Evolutionary conservation across 1,140 invertebrate genomes (phyloP).

Genomic region (Aphidius gifuensis): DNA sequence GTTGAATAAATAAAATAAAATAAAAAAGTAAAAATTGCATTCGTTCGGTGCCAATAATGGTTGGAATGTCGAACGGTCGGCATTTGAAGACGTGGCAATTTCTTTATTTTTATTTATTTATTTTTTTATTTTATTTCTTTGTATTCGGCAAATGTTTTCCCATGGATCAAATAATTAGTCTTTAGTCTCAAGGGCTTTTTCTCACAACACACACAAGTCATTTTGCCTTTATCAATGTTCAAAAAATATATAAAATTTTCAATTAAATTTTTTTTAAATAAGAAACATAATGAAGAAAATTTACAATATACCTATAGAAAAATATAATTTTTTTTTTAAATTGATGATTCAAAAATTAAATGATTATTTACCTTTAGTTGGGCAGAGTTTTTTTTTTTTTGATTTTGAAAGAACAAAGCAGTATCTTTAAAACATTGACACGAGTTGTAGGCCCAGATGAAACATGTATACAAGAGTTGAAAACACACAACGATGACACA

Average conservation of each 20-base stretch:
- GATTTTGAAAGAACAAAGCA: background rate
- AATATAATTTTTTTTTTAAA: too few species aligned
- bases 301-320: too few species aligned
- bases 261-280: slow-evolving; percentile 7
- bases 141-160: slow-evolving; percentile 28
- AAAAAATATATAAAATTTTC: background rate
- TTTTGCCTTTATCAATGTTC: too few species aligned
- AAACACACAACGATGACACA: slow-evolving; percentile 48
- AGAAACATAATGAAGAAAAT: background rate
- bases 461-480: slow-evolving; percentile 22
- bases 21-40: slow-evolving; percentile 22
- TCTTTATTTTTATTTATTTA: too few species aligned
- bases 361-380: too few species aligned
- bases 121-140: slow-evolving; percentile 27
- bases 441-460: slow-evolving; percentile 16
- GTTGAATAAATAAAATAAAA: background rate
- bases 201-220: too few species aligned
- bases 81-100: slow-evolving; percentile 20
- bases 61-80: slow-evolving; percentile 40
- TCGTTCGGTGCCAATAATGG: slow-evolving; percentile 39
- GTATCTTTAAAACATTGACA: background rate
- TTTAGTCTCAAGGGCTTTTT: too few species aligned
- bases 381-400: too few species aligned
- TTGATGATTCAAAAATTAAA: too few species aligned
- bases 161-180: slow-evolving; percentile 7